Base-by-base conservation (phyloP, 2,888 invertebrate species). In the Eurytoma adleriae region DNA sequence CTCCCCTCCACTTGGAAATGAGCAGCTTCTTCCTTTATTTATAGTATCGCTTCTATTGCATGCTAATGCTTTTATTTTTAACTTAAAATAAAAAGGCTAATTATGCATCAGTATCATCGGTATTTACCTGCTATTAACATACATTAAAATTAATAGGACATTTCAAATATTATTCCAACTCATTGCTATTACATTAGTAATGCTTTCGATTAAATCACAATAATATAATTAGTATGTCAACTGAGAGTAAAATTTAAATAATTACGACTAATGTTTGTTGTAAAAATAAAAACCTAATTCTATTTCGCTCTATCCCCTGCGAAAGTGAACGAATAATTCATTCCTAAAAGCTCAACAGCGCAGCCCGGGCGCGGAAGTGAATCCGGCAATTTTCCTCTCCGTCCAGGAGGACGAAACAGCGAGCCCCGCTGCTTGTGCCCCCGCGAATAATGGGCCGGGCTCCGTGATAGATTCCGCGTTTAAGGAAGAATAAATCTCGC, bases 391-490 rank as follows among this genome's bases (percentile, higher is more conserved):
- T 67, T 68, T 18, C 67, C 75, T 52, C 24, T 50, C 18, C 66
- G 16, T 52, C 40, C 59, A 59, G 5, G 20, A 3, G 18, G 20
- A 12, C 59, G 30, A 30, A 16, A n/a, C 30, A 27, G 30, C 62
- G 30, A 54, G 18, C 16, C 40, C 0, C 67, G n/a, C n/a, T n/a
- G n/a, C n/a, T n/a, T 76, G 7, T 68, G 77, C 79, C 48, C 40
- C 48, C 57, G 5, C 78, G 73, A 84, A 84, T 84, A 84, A 84
- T 83, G 78, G 83, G 69, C 79, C 76, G 70, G 27, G 68, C 59
- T 61, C 82, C 82, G 83, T 85, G 85, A 86, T 86, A 84, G 85
- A 86, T 86, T 86, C 84, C 86, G 84, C 84, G 83, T 85, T 86
- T 86, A 85, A 85, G 84, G 84, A 83, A 84, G 85, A 85, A 85